Conservation (phyloP, 2,113 vertebrate genomes). For the Girardinichthys multiradiatus region DNA sequence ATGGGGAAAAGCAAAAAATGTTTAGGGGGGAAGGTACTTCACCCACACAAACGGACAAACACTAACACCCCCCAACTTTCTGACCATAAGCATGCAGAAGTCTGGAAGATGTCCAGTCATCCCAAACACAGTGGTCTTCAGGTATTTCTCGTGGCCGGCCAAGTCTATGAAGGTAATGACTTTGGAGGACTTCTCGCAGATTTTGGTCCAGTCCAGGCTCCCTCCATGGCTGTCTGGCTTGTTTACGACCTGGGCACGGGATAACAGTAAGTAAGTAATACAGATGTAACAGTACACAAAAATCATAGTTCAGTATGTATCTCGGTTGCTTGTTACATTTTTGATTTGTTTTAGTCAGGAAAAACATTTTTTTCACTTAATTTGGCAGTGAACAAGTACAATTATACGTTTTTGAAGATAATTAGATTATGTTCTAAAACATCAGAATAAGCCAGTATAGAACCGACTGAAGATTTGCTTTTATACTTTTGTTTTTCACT, state of each 20-base stretch:
- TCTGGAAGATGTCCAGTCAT: slow-evolving; percentile 98
- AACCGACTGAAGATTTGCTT: too few species aligned
- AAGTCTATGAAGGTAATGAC: slow-evolving; percentile 98
- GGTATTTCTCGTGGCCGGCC: slow-evolving; percentile 97
- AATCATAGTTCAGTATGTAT: neutral
- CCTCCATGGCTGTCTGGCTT: slow-evolving; percentile 96
- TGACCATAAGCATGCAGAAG: slow-evolving; percentile 99
- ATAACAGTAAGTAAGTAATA: neutral
- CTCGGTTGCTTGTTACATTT: too few species aligned
- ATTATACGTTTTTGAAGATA: neutral
- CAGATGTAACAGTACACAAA: neutral
- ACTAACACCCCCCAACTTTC: slow-evolving; percentile 31
- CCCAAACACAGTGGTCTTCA: slow-evolving; percentile 98
- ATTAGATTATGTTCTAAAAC: too few species aligned
- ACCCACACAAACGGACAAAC: neutral
- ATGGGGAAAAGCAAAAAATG: neutral
- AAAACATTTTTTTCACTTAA: neutral
- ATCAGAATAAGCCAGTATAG: too few species aligned
- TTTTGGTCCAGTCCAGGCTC: slow-evolving; percentile 98
- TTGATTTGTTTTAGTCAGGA: neutral
- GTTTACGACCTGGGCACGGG: slow-evolving; percentile 86
- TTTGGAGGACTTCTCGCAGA: slow-evolving; percentile 98
- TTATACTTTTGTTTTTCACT: too few species aligned
- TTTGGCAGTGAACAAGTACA: neutral
- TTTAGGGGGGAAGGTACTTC: too few species aligned